Evolutionary conservation across 1,140 invertebrate genomes (phyloP).

Genomic region (Hypothenemus hampei): DNA sequence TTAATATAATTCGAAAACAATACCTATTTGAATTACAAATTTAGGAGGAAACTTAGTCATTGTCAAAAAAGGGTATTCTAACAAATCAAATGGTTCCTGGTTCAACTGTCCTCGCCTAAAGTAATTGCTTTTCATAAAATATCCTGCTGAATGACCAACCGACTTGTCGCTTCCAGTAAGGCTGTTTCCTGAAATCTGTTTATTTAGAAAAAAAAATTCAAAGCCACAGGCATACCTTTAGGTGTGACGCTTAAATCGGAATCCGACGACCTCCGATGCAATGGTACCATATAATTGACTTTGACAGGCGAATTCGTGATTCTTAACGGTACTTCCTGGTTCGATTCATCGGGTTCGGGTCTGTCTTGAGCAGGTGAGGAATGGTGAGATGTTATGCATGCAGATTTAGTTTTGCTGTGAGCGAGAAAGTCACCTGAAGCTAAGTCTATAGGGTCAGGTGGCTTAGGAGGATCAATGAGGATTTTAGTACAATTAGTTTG

Average conservation of each 20-base stretch:
- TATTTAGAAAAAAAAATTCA: too few relatives aligned
- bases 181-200: conserved; percentile 65
- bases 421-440: conserved; percentile 35
- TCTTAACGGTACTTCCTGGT: conserved; percentile 19
- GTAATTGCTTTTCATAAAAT: conserved; percentile 35
- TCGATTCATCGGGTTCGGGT: conserved; percentile 27
- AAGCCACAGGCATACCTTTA: conserved; percentile 62
- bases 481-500: conserved; percentile 29
- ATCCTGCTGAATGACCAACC: conserved; percentile 27
- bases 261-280: conserved; percentile 81
- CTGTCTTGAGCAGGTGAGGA: conserved; percentile 35
- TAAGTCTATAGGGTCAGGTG: conserved; percentile 40
- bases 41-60: conserved; percentile 84
- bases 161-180: conserved; percentile 59
- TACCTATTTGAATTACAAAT: conserved; percentile 86
- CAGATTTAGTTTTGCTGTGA: conserved; percentile 41
- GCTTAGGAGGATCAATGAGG: conserved; percentile 8
- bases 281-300: conserved; percentile 50
- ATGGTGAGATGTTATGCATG: conserved; percentile 42
- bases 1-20: too few relatives aligned
- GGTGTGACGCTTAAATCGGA: conserved; percentile 89
- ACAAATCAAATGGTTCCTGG: conserved; percentile 58
- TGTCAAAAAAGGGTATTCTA: conserved; percentile 95
- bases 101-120: conserved; percentile 35
- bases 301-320: conserved; percentile 51